phyloP scores from a whole-genome alignment of 2,797 vertebrate species.

The Acanthiza pusilla region DNA sequence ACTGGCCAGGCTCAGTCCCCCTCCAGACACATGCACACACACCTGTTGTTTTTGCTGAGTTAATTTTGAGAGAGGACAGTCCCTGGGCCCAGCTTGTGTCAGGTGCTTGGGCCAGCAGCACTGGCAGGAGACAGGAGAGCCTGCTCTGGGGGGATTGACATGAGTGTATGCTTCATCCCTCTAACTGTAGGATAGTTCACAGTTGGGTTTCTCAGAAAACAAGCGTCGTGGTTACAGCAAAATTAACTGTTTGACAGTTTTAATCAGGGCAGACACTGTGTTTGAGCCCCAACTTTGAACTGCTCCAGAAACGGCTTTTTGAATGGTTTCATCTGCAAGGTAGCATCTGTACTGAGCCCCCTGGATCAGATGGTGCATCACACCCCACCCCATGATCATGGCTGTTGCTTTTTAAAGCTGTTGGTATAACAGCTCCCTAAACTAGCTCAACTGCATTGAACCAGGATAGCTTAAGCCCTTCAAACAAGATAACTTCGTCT shows the following conservation, averaged over 20 bases:
- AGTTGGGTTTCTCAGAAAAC: neutral
- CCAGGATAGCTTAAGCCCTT: neutral
- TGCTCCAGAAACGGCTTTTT: neutral
- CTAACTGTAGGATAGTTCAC: neutral
- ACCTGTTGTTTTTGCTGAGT: constrained; percentile 8
- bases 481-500: neutral
- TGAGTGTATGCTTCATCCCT: neutral
- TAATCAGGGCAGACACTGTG: accelerated
- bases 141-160: neutral
- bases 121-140: neutral
- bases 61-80: neutral
- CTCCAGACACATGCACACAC: neutral
- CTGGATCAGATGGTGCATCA: neutral
- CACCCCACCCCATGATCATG: no score
- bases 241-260: neutral
- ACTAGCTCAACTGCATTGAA: neutral
- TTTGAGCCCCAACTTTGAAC: neutral
- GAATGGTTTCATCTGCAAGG: neutral
- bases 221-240: neutral
- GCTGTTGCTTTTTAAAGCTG: neutral
- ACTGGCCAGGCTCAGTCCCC: neutral
- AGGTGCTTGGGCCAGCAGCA: neutral
- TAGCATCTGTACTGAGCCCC: neutral
- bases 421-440: neutral
- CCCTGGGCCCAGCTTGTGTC: neutral